Base-by-base conservation (phyloP, 2,113 vertebrate species). In the Erythrolamprus reginae region DNA sequence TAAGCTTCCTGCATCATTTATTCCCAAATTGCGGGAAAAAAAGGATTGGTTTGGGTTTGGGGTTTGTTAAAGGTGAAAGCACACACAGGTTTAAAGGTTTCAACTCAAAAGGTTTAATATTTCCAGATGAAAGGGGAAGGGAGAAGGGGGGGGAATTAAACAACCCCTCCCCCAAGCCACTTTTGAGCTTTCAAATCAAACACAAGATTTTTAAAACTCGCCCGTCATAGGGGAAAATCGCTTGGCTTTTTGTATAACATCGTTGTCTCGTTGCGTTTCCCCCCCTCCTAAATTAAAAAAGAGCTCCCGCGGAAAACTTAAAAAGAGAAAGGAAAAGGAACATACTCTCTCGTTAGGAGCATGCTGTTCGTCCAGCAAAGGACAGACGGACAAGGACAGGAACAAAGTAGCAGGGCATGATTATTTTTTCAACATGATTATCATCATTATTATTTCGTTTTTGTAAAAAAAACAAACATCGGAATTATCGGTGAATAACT, bases 31-130 rank as follows among this genome's bases (percentile, higher is more conserved):
- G 89, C 88, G 92, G n/a, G n/a, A n/a, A 92, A 12, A 92, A 12
- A 92, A 15, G 65, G 28, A 28, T 61, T 61, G 92, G 93, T 93
- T 95, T 93, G 89, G n/a, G 56, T 4, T 93, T 92, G n/a, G n/a
- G n/a, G 94, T 93, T 90, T 93, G 48, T 48, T 0, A 5, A n/a
- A 84, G 45, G 55, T 47, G 28, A 50, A 53, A 77, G 2, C 61
- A 6, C 87, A 55, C 91, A 86, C 91, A 90, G 87, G 56, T 84
- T 55, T 48, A 88, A 89, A 94, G 93, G 91, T 94, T 93, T 86
- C 94, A 95, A 96, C 94, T 95, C 93, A 94, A 58, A 58, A 95
- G 94, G 92, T 96, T 96, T 96, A 96, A 96, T 94, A 95, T 96
- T 96, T 96, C 93, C 91, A 93, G 89, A 88, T 88, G 93, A 53